Percentiles rank a stretch among this genome's conserved stretches.
phyloP scores from a whole-genome alignment of 2,888 invertebrate genomes.

The Rutpela maculata region DNA sequence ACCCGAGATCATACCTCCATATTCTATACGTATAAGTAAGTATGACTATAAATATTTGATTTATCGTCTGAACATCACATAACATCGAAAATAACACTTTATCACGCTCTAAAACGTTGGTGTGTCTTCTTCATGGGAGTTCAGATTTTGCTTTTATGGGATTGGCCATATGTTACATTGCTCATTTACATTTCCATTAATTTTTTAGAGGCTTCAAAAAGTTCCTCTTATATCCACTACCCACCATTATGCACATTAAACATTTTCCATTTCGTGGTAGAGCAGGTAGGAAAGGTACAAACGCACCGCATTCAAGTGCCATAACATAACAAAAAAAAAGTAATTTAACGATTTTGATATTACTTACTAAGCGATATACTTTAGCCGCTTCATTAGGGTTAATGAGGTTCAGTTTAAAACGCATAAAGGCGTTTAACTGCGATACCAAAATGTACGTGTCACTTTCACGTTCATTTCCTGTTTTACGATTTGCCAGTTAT shows the following conservation, averaged over 20 bases:
- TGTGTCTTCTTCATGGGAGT: neutral
- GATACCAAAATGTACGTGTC: neutral
- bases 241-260: neutral
- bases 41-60: too few species aligned
- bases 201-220: neutral
- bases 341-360: slow-evolving; percentile 7
- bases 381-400: slow-evolving; percentile 1
- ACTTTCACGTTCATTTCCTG: neutral
- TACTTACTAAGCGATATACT: slow-evolving; percentile 1
- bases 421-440: neutral
- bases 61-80: too few species aligned
- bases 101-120: neutral
- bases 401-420: neutral
- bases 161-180: neutral
- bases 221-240: neutral
- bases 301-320: neutral
- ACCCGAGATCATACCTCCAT: too few species aligned
- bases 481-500: neutral
- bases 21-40: too few species aligned
- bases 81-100: too few species aligned
- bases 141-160: neutral
- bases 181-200: slow-evolving; percentile 1
- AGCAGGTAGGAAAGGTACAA: neutral
- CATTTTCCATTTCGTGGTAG: neutral
- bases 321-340: slow-evolving; percentile 7